Evolutionary conservation across 2,113 vertebrate genomes (phyloP), one percentile per base, ranked within the genome.

Genomic region (Paedocypris sp.): DNA sequence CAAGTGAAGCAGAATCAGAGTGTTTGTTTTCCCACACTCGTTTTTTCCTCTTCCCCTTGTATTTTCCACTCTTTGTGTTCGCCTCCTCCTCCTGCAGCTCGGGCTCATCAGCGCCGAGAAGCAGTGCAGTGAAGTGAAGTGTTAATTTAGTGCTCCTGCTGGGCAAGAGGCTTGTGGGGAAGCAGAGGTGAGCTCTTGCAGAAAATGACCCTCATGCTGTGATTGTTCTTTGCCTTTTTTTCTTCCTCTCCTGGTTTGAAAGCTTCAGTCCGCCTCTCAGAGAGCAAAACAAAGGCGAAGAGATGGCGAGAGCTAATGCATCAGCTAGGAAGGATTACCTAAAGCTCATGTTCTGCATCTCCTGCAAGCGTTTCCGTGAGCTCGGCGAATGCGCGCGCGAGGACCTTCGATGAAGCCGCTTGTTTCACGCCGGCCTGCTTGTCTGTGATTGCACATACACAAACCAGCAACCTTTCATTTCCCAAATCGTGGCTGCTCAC

Each of bases 201-300:
- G 86, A 91, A 93, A 91, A 91, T 86, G 81, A 87, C 83, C 86
- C 86, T 93, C 84, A 87, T 87, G 83, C 75, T 85, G 87, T 91
- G 87, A 89, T 89, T 91, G 85, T 87, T 61, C 65, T 31, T 60
- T 32, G 16, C 6, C n/a, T 51, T 70, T 46, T 59, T 46, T 47
- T 29, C 81, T 85, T 39, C 3, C 22, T 36, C 58, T 29, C 35
- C 36, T 19, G 79, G 85, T 82, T 61, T 80, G 57, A 67, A 61
- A 45, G 78, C 80, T 75, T 70, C 79, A 83, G 79, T 77, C 84
- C 83, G 79, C 75, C 81, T 75, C 81, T 52, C 50, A 87, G 75
- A 77, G 77, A 32, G 73, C 74, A 82, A 89, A 78, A 88, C 74
- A 85, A 80, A 83, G 75, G 51, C 36, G 15, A 58, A 75, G 73